Evolutionary conservation across 2,113 vertebrate species (phyloP).

Genomic region (Myrmecobius fasciatus): DNA sequence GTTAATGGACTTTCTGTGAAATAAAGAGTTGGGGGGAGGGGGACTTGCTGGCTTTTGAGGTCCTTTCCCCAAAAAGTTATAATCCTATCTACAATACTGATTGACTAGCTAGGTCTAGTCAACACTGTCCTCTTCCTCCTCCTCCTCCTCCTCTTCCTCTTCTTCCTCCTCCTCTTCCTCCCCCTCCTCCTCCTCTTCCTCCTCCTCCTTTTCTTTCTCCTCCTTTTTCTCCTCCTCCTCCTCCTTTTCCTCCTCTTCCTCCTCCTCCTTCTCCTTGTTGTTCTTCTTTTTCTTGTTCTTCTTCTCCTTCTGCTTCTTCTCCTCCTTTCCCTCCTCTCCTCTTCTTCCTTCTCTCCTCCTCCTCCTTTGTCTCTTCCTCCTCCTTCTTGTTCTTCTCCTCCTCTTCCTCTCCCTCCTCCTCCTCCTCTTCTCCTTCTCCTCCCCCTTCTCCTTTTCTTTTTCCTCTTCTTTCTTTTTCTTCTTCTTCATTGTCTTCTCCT

Average conservation of each 20-base stretch:
- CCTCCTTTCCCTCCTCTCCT: too few species aligned
- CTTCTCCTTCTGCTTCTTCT: background rate
- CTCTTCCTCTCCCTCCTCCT: too few species aligned
- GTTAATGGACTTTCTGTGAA: background rate
- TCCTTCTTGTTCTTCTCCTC: too few species aligned
- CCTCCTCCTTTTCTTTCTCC: background rate
- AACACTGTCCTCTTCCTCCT: background rate
- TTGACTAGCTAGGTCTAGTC: background rate
- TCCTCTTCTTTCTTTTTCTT: too few species aligned
- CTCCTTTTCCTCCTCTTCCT: fast-evolving
- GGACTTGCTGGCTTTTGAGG: background rate
- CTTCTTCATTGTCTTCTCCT: background rate
- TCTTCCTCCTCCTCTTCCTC: too few species aligned
- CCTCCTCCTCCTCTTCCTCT: too few species aligned
- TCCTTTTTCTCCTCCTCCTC: background rate
- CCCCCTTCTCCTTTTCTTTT: too few species aligned
- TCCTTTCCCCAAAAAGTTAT: background rate
- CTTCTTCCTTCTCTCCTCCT: background rate
- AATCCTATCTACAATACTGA: background rate
- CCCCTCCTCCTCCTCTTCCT: background rate
- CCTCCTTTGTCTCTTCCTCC: fast-evolving
- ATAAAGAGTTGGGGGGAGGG: too few species aligned
- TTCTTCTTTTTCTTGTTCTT: background rate
- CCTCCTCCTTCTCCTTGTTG: too few species aligned
- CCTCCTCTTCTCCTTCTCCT: too few species aligned